These are phyloP conservation scores for Callyntrura sp. DNA, from an alignment of 2,888 invertebrate genomes.

Conservation along the genomic window DNA sequence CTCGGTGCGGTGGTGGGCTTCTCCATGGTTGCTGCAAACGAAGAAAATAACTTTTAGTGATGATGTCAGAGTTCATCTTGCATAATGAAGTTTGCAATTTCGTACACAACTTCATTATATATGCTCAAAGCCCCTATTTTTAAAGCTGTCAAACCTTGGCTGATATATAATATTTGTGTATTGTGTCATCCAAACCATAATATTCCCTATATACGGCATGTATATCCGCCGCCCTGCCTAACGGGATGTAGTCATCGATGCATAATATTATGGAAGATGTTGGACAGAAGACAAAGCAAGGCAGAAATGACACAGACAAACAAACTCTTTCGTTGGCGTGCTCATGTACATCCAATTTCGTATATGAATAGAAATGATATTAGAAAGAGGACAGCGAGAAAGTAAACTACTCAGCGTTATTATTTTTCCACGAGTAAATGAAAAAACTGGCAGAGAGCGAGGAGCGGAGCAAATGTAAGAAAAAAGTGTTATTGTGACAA, in stretches of 20 bases:
- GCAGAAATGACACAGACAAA: slow-evolving; percentile 63
- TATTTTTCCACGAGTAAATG: slow-evolving; percentile 20
- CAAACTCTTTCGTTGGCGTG: slow-evolving; percentile 44
- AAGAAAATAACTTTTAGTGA: slow-evolving; percentile 27
- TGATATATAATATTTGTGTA: too few relatives aligned
- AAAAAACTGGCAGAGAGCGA: slow-evolving; percentile 43
- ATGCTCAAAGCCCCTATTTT: background rate
- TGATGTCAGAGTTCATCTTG: slow-evolving; percentile 67
- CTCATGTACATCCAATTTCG: background rate
- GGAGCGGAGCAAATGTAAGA: slow-evolving; percentile 16
- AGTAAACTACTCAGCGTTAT: background rate
- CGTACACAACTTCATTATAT: background rate
- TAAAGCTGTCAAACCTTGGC: background rate
- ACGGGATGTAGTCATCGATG: background rate
- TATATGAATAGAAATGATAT: background rate
- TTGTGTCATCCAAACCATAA: background rate
- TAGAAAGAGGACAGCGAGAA: background rate
- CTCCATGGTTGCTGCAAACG: slow-evolving; percentile 19
- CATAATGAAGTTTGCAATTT: background rate
- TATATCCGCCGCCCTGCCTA: background rate
- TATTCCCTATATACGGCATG: background rate
- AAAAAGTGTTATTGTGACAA: slow-evolving; percentile 50
- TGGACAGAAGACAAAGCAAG: slow-evolving; percentile 63
- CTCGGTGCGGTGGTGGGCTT: slow-evolving; percentile 20
- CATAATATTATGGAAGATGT: slow-evolving; percentile 26